phyloP scores from a whole-genome alignment of 2,888 invertebrate genomes.

The Choreutis nemorana region DNA sequence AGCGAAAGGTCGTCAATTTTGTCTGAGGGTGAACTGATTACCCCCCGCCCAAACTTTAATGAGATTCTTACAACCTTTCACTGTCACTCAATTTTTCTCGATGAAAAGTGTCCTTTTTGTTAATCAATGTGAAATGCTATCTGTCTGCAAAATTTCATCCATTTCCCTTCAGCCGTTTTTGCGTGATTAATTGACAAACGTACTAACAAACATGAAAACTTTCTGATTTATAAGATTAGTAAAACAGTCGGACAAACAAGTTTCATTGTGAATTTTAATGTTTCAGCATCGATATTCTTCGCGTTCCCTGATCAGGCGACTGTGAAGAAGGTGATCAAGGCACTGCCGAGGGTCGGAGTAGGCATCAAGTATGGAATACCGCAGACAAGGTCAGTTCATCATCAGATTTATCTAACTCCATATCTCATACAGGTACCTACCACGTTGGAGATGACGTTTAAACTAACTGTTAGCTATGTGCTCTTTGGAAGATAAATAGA shows the following conservation, averaged over 20 bases:
- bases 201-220: background rate
- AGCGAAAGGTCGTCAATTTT: no score
- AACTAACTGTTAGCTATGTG: no score
- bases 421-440: no score
- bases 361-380: slow-evolving; percentile 99
- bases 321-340: slow-evolving; percentile 98
- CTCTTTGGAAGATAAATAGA: no score
- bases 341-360: slow-evolving; percentile 95
- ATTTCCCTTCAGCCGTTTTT: no score
- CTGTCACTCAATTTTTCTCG: background rate
- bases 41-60: no score
- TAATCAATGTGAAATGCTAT: background rate
- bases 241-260: background rate
- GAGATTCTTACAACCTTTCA: no score
- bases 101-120: background rate
- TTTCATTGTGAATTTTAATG: slow-evolving; percentile 1
- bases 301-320: slow-evolving; percentile 97
- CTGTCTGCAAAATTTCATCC: no score
- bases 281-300: slow-evolving; percentile 97
- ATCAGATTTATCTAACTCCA: no score
- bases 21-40: no score
- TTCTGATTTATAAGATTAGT: background rate
- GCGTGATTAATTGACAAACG: slow-evolving; percentile 2
- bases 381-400: slow-evolving; percentile 91
- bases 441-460: no score